A percentile compares a stretch with the other conserved stretches of the same genome.
phyloP scores from a whole-genome alignment of 2,888 invertebrate species.

The Leucophenga maculata region DNA sequence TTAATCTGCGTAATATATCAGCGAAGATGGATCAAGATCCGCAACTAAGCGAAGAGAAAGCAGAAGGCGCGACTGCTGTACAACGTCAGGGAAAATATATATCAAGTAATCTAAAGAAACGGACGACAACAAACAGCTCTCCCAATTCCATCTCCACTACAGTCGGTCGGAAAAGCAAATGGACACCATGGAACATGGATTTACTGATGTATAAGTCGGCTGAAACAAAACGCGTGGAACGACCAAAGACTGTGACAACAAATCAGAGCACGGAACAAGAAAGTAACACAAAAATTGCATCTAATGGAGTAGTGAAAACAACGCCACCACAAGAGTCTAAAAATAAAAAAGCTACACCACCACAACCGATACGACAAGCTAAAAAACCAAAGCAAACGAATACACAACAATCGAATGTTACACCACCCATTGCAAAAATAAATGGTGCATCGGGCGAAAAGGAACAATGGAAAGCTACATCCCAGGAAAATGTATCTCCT shows the following conservation, averaged over 20 bases:
- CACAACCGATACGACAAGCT: constrained; percentile 27
- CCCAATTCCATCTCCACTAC: constrained; percentile 1
- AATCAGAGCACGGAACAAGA: not conserved
- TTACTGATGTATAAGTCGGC: constrained; percentile 24
- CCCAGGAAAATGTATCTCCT: constrained; percentile 46
- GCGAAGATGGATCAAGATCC: constrained; percentile 49
- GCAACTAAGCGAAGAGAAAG: constrained; percentile 40
- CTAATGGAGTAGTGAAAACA: not conserved
- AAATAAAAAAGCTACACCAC: constrained; percentile 1
- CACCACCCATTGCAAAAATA: constrained; percentile 33
- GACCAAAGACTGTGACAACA: not conserved
- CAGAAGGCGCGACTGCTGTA: constrained; percentile 34
- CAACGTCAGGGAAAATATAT: constrained; percentile 38
- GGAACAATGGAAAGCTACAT: not conserved
- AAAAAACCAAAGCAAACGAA: constrained; percentile 5
- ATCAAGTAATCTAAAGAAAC: constrained; percentile 47
- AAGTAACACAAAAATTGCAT: not conserved
- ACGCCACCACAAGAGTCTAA: constrained; percentile 1
- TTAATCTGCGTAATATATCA: constrained; percentile 75
- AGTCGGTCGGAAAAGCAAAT: constrained; percentile 45
- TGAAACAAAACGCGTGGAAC: constrained; percentile 29
- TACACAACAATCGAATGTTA: constrained; percentile 4
- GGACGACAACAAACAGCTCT: constrained; percentile 30
- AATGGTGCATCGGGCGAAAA: constrained; percentile 28
- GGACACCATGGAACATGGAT: constrained; percentile 56